Evolutionary conservation across 1,140 invertebrate species (phyloP).

Genomic region (Tetragnatha versicolor): DNA sequence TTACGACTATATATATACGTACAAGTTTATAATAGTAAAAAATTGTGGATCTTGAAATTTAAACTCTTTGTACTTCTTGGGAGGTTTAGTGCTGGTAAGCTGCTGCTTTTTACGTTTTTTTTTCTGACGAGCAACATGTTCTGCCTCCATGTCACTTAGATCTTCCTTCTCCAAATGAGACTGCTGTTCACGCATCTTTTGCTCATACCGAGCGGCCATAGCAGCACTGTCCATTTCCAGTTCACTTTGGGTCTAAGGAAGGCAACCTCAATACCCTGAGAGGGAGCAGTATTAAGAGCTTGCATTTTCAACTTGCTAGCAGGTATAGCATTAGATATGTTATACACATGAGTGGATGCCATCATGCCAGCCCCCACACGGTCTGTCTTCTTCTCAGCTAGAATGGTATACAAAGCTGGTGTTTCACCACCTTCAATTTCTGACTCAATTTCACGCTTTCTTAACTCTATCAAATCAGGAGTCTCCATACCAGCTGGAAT

Average conservation of each 20-base stretch:
- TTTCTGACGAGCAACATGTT: slow-evolving; percentile 95
- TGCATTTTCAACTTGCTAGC: slow-evolving; percentile 64
- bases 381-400: slow-evolving; percentile 93
- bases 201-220: slow-evolving; percentile 96
- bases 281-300: slow-evolving; percentile 57
- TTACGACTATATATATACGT: too few species aligned
- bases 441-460: slow-evolving; percentile 96
- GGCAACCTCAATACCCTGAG: slow-evolving; percentile 83
- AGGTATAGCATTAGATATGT: slow-evolving; percentile 74
- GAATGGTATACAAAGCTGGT: slow-evolving; percentile 88
- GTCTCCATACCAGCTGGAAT: slow-evolving; percentile 96
- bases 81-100: slow-evolving; percentile 81
- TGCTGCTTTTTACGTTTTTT: slow-evolving; percentile 92
- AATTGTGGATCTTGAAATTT: slow-evolving; percentile 77
- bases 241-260: slow-evolving; percentile 97
- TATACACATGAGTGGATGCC: slow-evolving; percentile 97
- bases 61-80: slow-evolving; percentile 98
- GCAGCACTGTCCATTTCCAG: slow-evolving; percentile 89
- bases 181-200: slow-evolving; percentile 91
- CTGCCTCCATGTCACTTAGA: slow-evolving; percentile 97
- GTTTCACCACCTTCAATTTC: slow-evolving; percentile 95
- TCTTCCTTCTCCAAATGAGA: slow-evolving; percentile 90
- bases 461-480: slow-evolving; percentile 95
- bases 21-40: too few species aligned
- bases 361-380: slow-evolving; percentile 88